Evolutionary conservation across 2,113 vertebrate species (phyloP).

Genomic region (Sprattus sprattus): DNA sequence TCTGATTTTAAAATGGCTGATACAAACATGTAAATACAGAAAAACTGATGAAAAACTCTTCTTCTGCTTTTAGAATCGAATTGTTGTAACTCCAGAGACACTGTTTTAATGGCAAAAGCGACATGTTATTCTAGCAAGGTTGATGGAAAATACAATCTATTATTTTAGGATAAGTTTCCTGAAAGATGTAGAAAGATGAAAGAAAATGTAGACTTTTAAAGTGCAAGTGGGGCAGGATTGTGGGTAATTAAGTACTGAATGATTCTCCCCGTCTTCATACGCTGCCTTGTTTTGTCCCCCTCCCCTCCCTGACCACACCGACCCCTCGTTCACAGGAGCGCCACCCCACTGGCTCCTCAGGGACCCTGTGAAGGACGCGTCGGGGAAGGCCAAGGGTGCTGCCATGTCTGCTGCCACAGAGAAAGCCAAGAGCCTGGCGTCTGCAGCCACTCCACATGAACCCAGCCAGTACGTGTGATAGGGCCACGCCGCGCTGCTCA

Average conservation of each 20-base stretch:
- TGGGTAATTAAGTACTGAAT: too few relatives aligned
- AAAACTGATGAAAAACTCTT: too few relatives aligned
- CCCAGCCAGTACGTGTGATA: conserved; percentile 67
- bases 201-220: too few relatives aligned
- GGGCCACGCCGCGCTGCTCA: not conserved
- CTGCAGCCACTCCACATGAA: conserved; percentile 61
- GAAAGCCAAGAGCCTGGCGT: conserved; percentile 64
- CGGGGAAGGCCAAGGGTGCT: conserved; percentile 65
- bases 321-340: conserved; percentile 55
- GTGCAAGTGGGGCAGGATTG: too few relatives aligned
- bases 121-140: too few relatives aligned
- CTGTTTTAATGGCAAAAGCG: too few relatives aligned
- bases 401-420: conserved; percentile 49
- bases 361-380: conserved; percentile 62
- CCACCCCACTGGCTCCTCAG: conserved; percentile 61
- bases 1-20: not conserved
- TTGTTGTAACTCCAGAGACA: too few relatives aligned
- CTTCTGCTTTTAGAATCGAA: too few relatives aligned
- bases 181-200: too few relatives aligned
- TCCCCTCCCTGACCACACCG: not conserved
- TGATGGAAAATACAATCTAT: too few relatives aligned
- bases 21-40: too few relatives aligned
- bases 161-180: too few relatives aligned
- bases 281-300: not conserved
- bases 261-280: not conserved